These are phyloP conservation scores for Phocoena sinus DNA, from an alignment of 2,113 vertebrate genomes.

Conservation along the genomic window DNA sequence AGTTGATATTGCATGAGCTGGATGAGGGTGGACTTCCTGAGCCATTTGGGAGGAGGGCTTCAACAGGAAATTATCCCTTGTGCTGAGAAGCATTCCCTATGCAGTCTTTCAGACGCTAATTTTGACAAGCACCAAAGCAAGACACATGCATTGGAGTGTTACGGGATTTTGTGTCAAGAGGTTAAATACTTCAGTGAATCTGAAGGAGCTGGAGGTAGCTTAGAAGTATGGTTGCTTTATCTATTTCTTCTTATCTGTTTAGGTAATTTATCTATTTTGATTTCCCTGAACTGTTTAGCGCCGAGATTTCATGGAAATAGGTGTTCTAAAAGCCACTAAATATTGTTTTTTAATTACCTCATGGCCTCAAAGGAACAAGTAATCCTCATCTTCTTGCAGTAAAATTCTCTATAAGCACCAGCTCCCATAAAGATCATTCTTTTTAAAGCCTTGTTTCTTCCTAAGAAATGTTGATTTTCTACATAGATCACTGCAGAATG, in stretches of 20 bases:
- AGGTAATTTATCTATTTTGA: constrained; percentile 60
- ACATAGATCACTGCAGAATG: constrained; percentile 8
- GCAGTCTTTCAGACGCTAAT: neutral
- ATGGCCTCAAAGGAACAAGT: constrained; percentile 60
- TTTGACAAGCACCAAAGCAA: constrained; percentile 50
- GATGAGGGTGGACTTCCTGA: neutral
- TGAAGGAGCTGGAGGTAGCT: neutral
- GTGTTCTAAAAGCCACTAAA: constrained; percentile 68
- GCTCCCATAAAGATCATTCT: constrained; percentile 60
- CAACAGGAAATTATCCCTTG: neutral
- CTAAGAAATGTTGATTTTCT: constrained; percentile 63
- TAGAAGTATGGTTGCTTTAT: constrained; percentile 51
- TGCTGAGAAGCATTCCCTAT: neutral
- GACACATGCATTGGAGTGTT: neutral
- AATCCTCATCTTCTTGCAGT: constrained; percentile 70
- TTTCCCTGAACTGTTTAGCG: constrained; percentile 59
- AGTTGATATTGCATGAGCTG: neutral
- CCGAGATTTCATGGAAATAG: constrained; percentile 54
- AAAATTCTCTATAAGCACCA: constrained; percentile 67
- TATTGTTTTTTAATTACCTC: constrained; percentile 74
- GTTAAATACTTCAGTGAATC: constrained; percentile 43
- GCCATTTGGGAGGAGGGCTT: neutral
- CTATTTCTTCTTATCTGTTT: constrained; percentile 46
- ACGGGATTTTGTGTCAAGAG: constrained; percentile 1
- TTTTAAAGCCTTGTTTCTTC: constrained; percentile 63